Base-by-base conservation (phyloP, 2,113 vertebrate species). In the Etheostoma cragini region DNA sequence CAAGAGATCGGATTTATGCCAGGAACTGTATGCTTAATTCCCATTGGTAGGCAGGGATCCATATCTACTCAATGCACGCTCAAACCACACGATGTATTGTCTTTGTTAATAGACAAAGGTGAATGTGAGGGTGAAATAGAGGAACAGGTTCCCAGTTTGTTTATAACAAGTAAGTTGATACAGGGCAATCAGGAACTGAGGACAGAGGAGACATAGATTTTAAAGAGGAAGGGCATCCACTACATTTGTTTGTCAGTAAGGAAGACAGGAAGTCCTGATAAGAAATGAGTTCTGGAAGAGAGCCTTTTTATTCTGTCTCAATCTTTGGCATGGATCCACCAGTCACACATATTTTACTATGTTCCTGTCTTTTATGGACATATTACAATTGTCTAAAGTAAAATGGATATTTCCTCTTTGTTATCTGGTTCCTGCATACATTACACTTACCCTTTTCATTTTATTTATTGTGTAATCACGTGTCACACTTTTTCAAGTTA, bases 391-490 rank as follows among this genome's bases (percentile, higher is more conserved):
- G 50, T 72, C 2, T 1, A 14, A 0, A 30, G 24, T 46, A 5
- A 65, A 74, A 4, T 49, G 0, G 21, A 47, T n/a, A 56, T 50
- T 73, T 92, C 82, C 85, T 80, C 70, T 67, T 80, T 76, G 57
- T 65, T 84, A 87, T 86, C 80, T 85, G 66, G 22, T 64, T 89
- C 72, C 76, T 65, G 38, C 67, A 78, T 76, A 26, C 12, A 17
- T 16, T 21, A 24, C 4, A 47, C 19, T 11, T 10, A 30, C 42
- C 35, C 38, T 35, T 26, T 50, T 30, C 1, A 13, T 21, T 19
- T 72, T 45, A 16, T 38, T 49, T 10, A 17, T 11, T 19, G 5
- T 75, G 42, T 33, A 46, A 66, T 45, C 26, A 61, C 12, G 7
- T 21, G 12, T 12, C 5, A 3, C 3, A 4, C 19, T 54, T 14